phyloP scores from a whole-genome alignment of 2,113 vertebrate species.

The Ciconia stormi region DNA sequence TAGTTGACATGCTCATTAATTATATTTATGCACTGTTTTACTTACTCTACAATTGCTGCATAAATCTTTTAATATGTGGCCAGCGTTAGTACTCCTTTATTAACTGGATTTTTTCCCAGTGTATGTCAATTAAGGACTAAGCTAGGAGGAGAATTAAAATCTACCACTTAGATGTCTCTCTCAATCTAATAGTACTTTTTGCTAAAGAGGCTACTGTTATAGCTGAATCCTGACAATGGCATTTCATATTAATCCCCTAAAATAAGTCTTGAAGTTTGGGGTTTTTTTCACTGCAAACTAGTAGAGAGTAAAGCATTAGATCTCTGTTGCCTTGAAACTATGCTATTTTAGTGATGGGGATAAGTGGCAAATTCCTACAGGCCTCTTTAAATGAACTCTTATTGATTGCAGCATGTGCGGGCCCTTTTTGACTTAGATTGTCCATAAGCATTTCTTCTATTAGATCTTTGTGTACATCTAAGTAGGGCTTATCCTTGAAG shows the following conservation, averaged over 20 bases:
- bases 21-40: background rate
- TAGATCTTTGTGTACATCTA: background rate
- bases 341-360: background rate
- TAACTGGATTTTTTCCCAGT: background rate
- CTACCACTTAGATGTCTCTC: background rate
- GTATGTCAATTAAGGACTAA: background rate
- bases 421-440: background rate
- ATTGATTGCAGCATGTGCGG: background rate
- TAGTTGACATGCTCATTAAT: background rate
- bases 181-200: background rate
- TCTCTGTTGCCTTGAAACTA: background rate
- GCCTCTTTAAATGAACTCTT: background rate
- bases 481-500: background rate
- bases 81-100: background rate
- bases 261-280: background rate
- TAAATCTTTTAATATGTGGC: background rate
- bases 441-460: background rate
- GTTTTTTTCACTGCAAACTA: background rate
- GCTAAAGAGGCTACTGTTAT: background rate
- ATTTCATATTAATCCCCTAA: background rate
- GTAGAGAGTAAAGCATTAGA: background rate
- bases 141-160: background rate
- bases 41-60: background rate
- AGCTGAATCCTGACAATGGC: background rate
- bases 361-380: background rate